Conservation (phyloP, 2,113 vertebrate species). For the Platysternon megacephalum region DNA sequence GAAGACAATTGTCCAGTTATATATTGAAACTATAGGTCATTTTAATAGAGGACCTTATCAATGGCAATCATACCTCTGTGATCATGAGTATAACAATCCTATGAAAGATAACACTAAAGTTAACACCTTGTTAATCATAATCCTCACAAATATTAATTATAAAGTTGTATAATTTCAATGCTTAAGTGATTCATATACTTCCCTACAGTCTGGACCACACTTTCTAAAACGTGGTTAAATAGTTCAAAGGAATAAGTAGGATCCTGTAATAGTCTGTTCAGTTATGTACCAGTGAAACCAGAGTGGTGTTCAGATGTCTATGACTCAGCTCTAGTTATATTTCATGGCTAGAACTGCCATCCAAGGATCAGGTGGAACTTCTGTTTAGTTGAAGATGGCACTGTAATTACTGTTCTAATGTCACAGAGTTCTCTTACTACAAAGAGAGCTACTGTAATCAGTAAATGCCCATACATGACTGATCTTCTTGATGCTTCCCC, state of each 20-base stretch:
- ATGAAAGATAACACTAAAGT: background rate
- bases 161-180: background rate
- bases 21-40: background rate
- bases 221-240: background rate
- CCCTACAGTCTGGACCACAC: background rate
- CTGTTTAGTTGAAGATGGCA: background rate
- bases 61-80: background rate
- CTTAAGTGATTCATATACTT: background rate
- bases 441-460: background rate
- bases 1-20: background rate
- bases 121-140: background rate
- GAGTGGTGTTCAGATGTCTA: background rate
- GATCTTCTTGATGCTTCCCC: background rate
- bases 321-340: background rate
- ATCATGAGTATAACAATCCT: background rate
- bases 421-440: background rate
- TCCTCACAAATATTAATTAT: background rate
- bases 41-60: background rate
- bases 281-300: background rate
- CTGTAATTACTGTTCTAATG: background rate
- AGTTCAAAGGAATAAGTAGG: background rate
- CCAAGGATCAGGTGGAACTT: background rate
- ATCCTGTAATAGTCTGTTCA: background rate
- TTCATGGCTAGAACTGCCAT: background rate
- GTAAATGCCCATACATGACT: background rate